Evolutionary conservation across 1,140 invertebrate genomes (phyloP).

Genomic region (Tachypleus tridentatus): DNA sequence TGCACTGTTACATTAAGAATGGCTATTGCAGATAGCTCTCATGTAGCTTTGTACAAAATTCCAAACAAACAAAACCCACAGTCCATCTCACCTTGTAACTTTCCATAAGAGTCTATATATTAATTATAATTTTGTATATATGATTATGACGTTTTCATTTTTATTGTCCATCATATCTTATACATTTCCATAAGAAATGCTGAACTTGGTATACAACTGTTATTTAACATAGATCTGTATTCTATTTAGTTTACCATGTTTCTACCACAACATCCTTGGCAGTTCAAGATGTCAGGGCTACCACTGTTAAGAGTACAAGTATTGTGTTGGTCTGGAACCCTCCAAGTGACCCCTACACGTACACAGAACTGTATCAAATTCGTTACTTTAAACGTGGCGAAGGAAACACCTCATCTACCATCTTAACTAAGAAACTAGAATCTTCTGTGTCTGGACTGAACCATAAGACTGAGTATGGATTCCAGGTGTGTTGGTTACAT

Average conservation of each 20-base stretch:
- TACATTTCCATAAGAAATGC: no score
- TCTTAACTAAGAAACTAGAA: conserved; percentile 61
- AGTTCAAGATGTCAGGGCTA: conserved; percentile 72
- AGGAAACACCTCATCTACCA: conserved; percentile 61
- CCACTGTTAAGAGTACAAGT: conserved; percentile 65
- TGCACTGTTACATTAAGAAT: no score
- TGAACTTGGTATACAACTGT: not conserved
- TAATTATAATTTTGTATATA: no score
- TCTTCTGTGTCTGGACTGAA: conserved; percentile 58
- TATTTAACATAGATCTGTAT: not conserved
- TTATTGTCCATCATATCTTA: no score
- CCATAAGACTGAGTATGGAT: conserved; percentile 78
- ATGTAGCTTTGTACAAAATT: no score
- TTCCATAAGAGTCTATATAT: no score
- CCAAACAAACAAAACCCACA: no score
- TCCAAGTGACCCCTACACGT: conserved; percentile 46
- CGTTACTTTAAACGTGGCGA: conserved; percentile 65
- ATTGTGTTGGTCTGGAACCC: conserved; percentile 79
- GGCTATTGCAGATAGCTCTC: no score
- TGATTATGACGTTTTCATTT: no score
- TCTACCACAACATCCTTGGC: conserved; percentile 29
- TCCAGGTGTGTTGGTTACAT: conserved; percentile 47
- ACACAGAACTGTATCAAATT: conserved; percentile 37
- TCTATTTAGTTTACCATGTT: conserved; percentile 31
- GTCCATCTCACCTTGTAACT: no score